phyloP scores from a whole-genome alignment of 1,140 invertebrate genomes.

The Forficula auricularia region DNA sequence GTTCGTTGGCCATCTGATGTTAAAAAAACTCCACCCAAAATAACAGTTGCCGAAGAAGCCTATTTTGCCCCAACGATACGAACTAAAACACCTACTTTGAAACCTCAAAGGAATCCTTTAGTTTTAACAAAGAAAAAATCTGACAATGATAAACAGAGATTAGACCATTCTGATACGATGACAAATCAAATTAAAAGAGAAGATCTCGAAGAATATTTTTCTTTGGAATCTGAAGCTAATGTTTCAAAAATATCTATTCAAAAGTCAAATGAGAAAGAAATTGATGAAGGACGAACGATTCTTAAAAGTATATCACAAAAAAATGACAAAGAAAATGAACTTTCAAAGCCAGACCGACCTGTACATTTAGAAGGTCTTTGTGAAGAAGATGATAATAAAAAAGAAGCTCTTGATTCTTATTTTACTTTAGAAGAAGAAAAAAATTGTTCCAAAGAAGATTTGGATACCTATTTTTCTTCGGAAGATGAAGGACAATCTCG shows the following conservation, averaged over 20 bases:
- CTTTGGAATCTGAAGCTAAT: slow-evolving; percentile 1
- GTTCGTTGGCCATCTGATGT: slow-evolving; percentile 22
- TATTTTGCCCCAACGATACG: slow-evolving; percentile 4
- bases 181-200: slow-evolving; percentile 2
- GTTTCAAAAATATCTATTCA: too few relatives aligned
- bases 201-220: slow-evolving; percentile 1
- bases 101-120: slow-evolving; percentile 5
- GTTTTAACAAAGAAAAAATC: slow-evolving; percentile 4
- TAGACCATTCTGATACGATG: slow-evolving; percentile 14
- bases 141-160: slow-evolving; percentile 13
- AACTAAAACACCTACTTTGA: slow-evolving; percentile 8
- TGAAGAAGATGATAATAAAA: slow-evolving; percentile 17
- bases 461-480: too few relatives aligned
- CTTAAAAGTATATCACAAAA: not conserved
- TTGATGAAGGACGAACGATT: too few relatives aligned
- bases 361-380: slow-evolving; percentile 16
- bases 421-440: too few relatives aligned
- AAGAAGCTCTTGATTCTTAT: too few relatives aligned
- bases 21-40: slow-evolving; percentile 32
- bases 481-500: too few relatives aligned
- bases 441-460: too few relatives aligned
- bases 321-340: slow-evolving; percentile 12
- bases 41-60: slow-evolving; percentile 29
- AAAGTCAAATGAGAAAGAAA: too few relatives aligned
- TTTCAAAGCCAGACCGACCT: slow-evolving; percentile 19